Base-by-base conservation (phyloP, 2,797 vertebrate genomes). In the Masticophis lateralis region DNA sequence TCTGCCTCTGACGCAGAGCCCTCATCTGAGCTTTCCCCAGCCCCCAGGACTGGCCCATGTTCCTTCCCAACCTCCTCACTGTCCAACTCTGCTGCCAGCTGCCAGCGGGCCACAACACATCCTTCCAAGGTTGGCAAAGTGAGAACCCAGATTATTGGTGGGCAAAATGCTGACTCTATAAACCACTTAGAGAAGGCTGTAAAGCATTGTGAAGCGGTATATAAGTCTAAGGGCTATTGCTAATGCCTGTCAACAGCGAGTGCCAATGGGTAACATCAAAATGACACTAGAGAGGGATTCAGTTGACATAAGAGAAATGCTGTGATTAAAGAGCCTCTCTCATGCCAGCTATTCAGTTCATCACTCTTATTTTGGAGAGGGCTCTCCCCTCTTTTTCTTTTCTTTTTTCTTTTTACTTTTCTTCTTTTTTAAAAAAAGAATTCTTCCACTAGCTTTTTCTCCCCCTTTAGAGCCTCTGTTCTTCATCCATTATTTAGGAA, bases 401-500 rank as follows among this genome's bases (percentile, higher is more conserved):
- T 1, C 7, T 3, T 63, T 2, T 61, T 28, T 63, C 66, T 94
- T 20, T 91, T 95, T 95, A 92, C 93, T 87, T 94, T 57, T 91
- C 92, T 74, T 79, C 66, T 43, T 8, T 91, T 91, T 16, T 8
- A 1, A 18, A 66, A 94, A 92, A 69, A 69, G n/a, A 61, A 63
- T 37, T 83, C 91, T 87, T 92, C 86, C 83, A 11, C 91, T 83
- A 60, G 83, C 86, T 60, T 14, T 86, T 86, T 4, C 0, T 27
- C 32, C 2, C 60, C 91, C 91, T 66, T 92, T 94, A 92, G 96
- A 97, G 97, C 97, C 96, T 98, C 98, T 98, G 98, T 98, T 96
- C 94, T 97, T 98, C 98, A 98, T 99, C 97, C 98, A 99, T 99
- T 98, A 99, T 99, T 98, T 98, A 99, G 97, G 96, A 86, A 93